Conservation (phyloP, 2,113 vertebrate genomes). For the Prinia subflava region DNA sequence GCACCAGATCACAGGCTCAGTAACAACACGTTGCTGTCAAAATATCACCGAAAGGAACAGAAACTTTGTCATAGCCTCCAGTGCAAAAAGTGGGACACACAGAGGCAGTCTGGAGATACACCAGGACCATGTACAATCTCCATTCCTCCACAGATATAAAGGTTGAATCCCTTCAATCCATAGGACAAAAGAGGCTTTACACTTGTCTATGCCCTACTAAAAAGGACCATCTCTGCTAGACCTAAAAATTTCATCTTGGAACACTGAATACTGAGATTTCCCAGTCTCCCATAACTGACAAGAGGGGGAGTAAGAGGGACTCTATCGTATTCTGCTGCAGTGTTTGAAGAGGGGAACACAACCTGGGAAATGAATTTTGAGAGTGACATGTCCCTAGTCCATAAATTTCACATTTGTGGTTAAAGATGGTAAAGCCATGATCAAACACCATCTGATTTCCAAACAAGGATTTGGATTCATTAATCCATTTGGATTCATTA, state of each 20-base stretch:
- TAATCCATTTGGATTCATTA: not conserved
- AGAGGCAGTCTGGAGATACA: not conserved
- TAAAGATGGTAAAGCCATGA: not conserved
- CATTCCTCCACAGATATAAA: not conserved
- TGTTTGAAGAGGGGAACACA: not conserved
- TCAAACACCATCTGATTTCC: not conserved
- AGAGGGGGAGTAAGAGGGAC: not conserved
- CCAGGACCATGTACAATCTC: not conserved
- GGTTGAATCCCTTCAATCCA: not conserved
- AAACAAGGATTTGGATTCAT: not conserved
- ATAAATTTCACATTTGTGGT: not conserved
- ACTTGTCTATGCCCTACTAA: not conserved
- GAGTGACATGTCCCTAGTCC: not conserved
- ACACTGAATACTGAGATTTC: not conserved
- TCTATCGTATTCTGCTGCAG: not conserved
- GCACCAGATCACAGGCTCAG: accelerated
- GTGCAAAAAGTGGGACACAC: not conserved
- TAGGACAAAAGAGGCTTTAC: not conserved
- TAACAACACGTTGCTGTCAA: not conserved
- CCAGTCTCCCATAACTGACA: not conserved
- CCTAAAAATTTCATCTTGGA: not conserved
- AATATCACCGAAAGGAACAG: not conserved
- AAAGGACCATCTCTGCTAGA: not conserved
- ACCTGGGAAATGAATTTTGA: not conserved
- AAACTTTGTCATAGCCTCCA: not conserved